Base-by-base conservation (phyloP, 1,140 invertebrate species). In the Calycopis cecrops region DNA sequence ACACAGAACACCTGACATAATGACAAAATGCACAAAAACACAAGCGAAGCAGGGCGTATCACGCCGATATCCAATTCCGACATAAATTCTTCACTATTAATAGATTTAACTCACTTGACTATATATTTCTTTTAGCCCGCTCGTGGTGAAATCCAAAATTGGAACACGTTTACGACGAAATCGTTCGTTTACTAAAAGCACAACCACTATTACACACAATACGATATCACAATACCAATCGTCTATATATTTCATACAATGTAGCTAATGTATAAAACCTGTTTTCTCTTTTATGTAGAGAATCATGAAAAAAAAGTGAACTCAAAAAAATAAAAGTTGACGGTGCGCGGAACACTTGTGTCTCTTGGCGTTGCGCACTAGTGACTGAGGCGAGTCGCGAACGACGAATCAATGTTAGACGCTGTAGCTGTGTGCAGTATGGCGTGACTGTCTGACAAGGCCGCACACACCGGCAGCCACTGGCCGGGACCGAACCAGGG, bases 111-210 rank as follows among this genome's bases (percentile, higher is more conserved):
- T 80, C 66, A 86, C 83, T 83, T 85, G 83, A 78, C 83, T 77
- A 76, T 86, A 86, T 73, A 86, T 69, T 80, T 86, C 81, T 77
- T 86, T 85, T 60, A 86, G 74, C 78, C 83, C 83, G 79, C 79
- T 86, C 83, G 83, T 86, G 83, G 69, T 86, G 83, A 86, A 86
- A 80, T 83, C 75, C 81, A 60, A 78, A 85, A 78, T 71, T 76
- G 73, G 75, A 79, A 81, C 80, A 86, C 79, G 76, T 83, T 77
- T 69, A 56, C 81, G 73, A 80, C 70, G 70, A 83, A 83, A 84
- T 77, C 65, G 72, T 80, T 65, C 62, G 73, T 74, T 76, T 79
- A 74, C 79, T 73, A 77, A 79, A 83, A 79, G 69, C 80, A 84
- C 80, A 77, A 80, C 57, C 80, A 84, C 80, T 76, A 70, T 70